Evolutionary conservation across 2,113 vertebrate species (phyloP), one percentile per base, ranked within the genome.

Genomic region (Thomomys bottae): DNA sequence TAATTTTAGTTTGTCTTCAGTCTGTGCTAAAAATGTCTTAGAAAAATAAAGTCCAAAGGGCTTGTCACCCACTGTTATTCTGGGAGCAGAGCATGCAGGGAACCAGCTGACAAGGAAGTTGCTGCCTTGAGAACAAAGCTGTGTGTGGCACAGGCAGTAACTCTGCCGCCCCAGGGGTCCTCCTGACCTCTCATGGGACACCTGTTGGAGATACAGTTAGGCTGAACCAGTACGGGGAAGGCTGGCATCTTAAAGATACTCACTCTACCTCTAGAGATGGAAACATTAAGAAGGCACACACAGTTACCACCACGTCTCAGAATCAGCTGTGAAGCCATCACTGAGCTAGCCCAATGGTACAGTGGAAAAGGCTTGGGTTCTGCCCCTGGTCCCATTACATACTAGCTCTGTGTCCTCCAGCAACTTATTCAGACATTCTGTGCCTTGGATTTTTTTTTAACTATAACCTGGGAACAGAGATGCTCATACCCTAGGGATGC

Each of bases 21-120:
- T 91, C 67, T 14, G 8, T 71, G 93, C 95, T 95, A 96, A 92
- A 42, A 97, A 95, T 90, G 96, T 32, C 84, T 75, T 79, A 20
- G 87, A 78, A 78, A 93, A 93, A 95, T 18, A 67, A 92, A 96
- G 45, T 57, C 84, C 82, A 79, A 75, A 21, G 77, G 34, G 92
- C 88, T 54, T 18, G 57, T 73, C 30, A 57, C 26, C 12, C 75
- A 36, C 49, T 54, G 92, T 78, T 87, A 90, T 90, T 92, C 90
- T 89, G 40, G 80, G 84, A 54, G 7, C 3, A 20, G 94, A 59
- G 87, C 79, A 81, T 2, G 61, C 68, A 32, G 0, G 20, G 87
- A 84, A 82, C n/a, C n/a, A 2, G 38, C 54, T 90, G 93, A 72
- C 2, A 42, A 88, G 78, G 66, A 75, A 23, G 67, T 1, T 12